Base-by-base conservation (phyloP, 2,113 vertebrate genomes). In the Cervus canadensis region DNA sequence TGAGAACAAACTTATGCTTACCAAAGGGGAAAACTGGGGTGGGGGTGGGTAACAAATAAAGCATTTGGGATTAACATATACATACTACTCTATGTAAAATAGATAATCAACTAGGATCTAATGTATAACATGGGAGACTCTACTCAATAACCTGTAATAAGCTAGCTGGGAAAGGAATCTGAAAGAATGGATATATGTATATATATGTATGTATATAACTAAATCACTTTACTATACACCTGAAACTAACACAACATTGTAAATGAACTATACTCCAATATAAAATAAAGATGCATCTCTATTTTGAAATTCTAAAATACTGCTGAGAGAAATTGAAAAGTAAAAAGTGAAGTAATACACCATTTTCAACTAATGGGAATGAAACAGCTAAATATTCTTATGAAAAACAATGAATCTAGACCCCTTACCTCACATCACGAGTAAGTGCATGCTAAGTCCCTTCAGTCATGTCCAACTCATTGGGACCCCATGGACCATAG, bases 381-480 rank as follows among this genome's bases (percentile, higher is more conserved):
- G 2, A 10, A 40, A 48, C 19, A 71, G 85, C 52, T 56, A 60
- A 94, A 79, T 30, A 57, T 26, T 17, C 16, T 89, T 19, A 50
- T 2, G 14, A 16, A 92, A 74, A 89, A 50, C 2, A 67, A 45
- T 40, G 52, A 33, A 40, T 8, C 40, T 36, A 25, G 59, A 54
- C 15, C 0, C 9, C 26, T 84, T 78, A 52, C 6, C 19, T 71
- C 67, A 71, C 67, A 23, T 71, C n/a, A 67, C 0, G n/a, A 2
- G 0, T 71, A 19, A 0, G 0, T 71, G 10, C n/a, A 23, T 40
- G 67, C 19, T 23, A 71, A 40, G 67, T 36, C 0, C 0, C 67
- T 71, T 71, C 67, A 71, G 67, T 71, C 10, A 0, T 40, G 67
- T 36, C n/a, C 1, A 0, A 23, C 19, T 40, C n/a, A 40, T 71